Evolutionary conservation across 2,113 vertebrate genomes (phyloP).

Genomic region (Paratilapia polleni): DNA sequence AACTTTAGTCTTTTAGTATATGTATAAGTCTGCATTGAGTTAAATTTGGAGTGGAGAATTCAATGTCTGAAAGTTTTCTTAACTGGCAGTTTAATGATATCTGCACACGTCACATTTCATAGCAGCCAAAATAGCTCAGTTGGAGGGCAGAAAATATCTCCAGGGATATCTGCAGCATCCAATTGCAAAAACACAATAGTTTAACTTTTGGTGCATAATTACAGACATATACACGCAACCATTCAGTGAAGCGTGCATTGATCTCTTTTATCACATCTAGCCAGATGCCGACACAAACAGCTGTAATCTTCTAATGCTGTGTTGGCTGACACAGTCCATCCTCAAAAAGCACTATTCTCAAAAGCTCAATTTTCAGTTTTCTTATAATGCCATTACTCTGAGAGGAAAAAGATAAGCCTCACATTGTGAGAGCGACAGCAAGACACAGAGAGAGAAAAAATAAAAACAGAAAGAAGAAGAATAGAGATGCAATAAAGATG

Average conservation of each 20-base stretch:
- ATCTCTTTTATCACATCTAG: conserved; percentile 52
- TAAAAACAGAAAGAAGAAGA: conserved; percentile 22
- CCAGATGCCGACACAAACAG: conserved; percentile 52
- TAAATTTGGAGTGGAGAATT: neutral
- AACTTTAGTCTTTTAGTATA: neutral
- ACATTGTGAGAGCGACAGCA: conserved; percentile 32
- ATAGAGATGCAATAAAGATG: conserved; percentile 18
- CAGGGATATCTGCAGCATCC: conserved; percentile 39
- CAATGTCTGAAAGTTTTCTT: neutral
- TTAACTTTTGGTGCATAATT: conserved; percentile 40
- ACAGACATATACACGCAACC: neutral
- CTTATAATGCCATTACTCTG: conserved; percentile 32
- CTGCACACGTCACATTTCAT: conserved; percentile 12
- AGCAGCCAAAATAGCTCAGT: conserved; percentile 15
- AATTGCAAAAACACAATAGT: conserved; percentile 40
- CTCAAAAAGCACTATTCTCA: conserved; percentile 35
- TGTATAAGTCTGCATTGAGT: neutral
- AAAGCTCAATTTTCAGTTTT: conserved; percentile 40
- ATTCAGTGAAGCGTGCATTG: conserved; percentile 6
- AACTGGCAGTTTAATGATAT: conserved; percentile 27
- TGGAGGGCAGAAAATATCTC: conserved; percentile 28
- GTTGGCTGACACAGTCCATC: conserved; percentile 31
- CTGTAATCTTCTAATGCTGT: conserved; percentile 42
- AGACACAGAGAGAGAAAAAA: neutral
- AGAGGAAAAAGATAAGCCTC: conserved; percentile 45